These are phyloP conservation scores for Xestia ashworthii DNA, from an alignment of 2,888 invertebrate species.

Conservation along the genomic window DNA sequence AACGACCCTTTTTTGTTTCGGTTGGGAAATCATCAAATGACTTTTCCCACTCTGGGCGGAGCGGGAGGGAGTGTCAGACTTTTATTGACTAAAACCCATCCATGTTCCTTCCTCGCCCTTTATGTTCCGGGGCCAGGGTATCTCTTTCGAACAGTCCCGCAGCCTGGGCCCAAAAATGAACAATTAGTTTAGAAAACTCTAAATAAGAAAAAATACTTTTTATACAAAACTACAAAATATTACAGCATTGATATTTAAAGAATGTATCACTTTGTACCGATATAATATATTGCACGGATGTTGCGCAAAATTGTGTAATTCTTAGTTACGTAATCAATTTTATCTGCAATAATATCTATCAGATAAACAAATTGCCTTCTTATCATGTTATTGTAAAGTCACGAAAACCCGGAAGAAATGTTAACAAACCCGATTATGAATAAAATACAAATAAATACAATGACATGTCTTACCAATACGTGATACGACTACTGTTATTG, in stretches of 20 bases:
- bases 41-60: too few species aligned
- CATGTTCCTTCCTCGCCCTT: too few species aligned
- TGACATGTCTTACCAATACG: neutral
- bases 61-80: too few species aligned
- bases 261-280: neutral
- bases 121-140: too few species aligned
- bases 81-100: too few species aligned
- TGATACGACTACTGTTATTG: neutral
- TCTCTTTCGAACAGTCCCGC: too few species aligned
- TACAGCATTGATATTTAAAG: neutral
- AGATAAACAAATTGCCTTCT: neutral
- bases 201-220: neutral
- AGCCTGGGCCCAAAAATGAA: neutral
- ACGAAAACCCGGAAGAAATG: neutral
- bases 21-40: too few species aligned
- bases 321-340: neutral
- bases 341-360: neutral
- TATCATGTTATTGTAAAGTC: neutral
- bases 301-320: constrained; percentile 19
- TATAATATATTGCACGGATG: neutral
- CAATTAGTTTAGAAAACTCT: neutral
- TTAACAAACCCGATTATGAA: neutral
- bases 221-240: neutral
- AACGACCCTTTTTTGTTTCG: too few species aligned
- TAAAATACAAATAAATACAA: neutral